A percentile compares a stretch with the other conserved stretches of the same genome.
Conservation (phyloP, 1,140 invertebrate genomes). For the Copidosoma floridanum region DNA sequence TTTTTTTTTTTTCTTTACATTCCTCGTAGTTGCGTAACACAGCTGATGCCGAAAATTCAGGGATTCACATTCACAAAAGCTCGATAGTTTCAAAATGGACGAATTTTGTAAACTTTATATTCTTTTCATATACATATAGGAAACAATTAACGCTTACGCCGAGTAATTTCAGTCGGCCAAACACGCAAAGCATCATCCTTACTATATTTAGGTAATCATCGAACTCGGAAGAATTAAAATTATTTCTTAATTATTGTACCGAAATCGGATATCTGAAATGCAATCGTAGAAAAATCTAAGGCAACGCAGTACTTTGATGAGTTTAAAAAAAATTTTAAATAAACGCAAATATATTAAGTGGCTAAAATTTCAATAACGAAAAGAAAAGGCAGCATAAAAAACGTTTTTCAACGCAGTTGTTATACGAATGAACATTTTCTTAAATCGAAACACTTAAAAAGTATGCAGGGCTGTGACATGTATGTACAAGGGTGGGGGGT, state of each 20-base stretch:
- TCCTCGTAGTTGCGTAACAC: background rate
- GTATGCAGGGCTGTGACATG: too few relatives aligned
- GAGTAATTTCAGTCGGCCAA: background rate
- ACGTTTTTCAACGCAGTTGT: too few relatives aligned
- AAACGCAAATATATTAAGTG: too few relatives aligned
- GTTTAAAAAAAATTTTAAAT: constrained; percentile 13
- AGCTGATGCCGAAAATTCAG: constrained; percentile 15
- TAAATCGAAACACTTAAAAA: too few relatives aligned
- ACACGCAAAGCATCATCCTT: constrained; percentile 2
- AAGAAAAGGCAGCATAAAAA: too few relatives aligned
- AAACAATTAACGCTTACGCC: background rate
- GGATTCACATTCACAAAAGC: constrained; percentile 46
- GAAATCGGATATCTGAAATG: background rate
- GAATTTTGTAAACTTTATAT: constrained; percentile 39
- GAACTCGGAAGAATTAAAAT: too few relatives aligned
- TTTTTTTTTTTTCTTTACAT: background rate
- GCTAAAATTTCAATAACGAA: background rate
- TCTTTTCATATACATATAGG: constrained; percentile 7
- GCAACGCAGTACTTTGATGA: too few relatives aligned
- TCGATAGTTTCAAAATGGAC: constrained; percentile 52
- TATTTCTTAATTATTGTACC: too few relatives aligned
- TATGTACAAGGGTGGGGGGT: too few relatives aligned
- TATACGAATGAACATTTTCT: too few relatives aligned
- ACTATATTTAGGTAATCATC: too few relatives aligned
- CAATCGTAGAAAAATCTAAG: constrained; percentile 1